Evolutionary conservation across 2,113 vertebrate species (phyloP).

Genomic region (Coracopsis vasa): DNA sequence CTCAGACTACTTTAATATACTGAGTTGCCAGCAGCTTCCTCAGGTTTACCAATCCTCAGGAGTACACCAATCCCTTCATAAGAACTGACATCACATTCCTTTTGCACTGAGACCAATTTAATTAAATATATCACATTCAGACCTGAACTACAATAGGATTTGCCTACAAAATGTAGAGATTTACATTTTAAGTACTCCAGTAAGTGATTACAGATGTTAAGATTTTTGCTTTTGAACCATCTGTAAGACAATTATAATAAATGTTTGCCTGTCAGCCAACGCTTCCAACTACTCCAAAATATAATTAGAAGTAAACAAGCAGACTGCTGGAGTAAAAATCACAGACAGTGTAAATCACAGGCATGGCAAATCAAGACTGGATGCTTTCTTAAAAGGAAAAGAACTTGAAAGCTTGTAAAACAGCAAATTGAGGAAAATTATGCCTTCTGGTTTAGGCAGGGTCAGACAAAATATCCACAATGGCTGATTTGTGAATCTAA

Average conservation of each 20-base stretch:
- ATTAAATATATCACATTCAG: neutral
- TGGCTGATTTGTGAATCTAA: neutral
- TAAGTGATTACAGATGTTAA: neutral
- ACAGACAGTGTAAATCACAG: neutral
- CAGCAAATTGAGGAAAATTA: neutral
- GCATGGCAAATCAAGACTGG: neutral
- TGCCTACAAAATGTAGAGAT: neutral
- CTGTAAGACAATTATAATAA: neutral
- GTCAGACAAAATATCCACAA: neutral
- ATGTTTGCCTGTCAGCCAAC: neutral
- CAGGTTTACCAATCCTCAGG: neutral
- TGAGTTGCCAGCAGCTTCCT: neutral
- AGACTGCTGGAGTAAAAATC: neutral
- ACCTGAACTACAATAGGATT: neutral
- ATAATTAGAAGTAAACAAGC: neutral
- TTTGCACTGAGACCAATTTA: neutral
- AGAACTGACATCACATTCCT: neutral
- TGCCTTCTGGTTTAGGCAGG: neutral
- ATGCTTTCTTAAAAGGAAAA: neutral
- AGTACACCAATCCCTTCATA: neutral
- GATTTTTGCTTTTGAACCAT: neutral
- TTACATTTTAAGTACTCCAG: neutral
- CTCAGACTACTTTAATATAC: neutral
- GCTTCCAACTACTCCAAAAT: neutral
- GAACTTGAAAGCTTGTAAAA: neutral